Conservation (phyloP, 64 coral and sea anemone genomes). For the Stylophora pistillata region DNA sequence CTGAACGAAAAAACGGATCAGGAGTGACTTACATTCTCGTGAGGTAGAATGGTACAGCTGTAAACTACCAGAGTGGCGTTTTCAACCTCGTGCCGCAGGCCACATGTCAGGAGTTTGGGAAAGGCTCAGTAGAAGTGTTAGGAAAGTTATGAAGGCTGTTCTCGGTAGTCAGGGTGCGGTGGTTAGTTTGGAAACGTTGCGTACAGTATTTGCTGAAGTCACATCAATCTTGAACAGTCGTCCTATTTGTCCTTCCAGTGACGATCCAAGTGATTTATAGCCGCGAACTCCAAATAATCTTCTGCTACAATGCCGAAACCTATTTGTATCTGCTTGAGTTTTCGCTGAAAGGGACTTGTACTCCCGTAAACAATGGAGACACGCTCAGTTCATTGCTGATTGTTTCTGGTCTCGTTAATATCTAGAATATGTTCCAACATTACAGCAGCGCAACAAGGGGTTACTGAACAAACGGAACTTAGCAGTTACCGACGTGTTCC, state of each 20-base stretch:
- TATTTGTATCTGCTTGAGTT: neutral
- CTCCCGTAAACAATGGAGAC: conserved; percentile 8
- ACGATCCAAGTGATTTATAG: conserved; percentile 45
- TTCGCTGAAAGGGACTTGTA: neutral
- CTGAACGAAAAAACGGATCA: conserved; percentile 14
- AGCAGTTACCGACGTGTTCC: conserved; percentile 14
- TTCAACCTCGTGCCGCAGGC: conserved; percentile 45
- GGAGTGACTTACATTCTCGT: conserved; percentile 13
- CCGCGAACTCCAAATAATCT: conserved; percentile 21
- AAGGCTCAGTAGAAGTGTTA: conserved; percentile 52
- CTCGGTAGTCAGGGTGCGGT: conserved; percentile 31
- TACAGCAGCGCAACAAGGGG: conserved; percentile 46
- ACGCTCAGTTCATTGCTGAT: conserved; percentile 1
- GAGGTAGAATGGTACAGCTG: conserved; percentile 35
- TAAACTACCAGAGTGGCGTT: conserved; percentile 14
- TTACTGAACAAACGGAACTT: neutral
- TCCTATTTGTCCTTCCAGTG: conserved; percentile 20
- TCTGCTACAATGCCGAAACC: conserved; percentile 24
- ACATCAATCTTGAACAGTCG: conserved; percentile 45
- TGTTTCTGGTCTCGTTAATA: conserved; percentile 34
- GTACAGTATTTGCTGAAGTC: conserved; percentile 62
- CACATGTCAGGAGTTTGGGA: conserved; percentile 64
- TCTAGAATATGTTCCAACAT: conserved; percentile 3
- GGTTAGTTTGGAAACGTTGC: conserved; percentile 23
- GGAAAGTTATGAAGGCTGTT: conserved; percentile 32